Evolutionary conservation across 2,113 vertebrate genomes (phyloP).

Genomic region (Paramisgurnus dabryanus): DNA sequence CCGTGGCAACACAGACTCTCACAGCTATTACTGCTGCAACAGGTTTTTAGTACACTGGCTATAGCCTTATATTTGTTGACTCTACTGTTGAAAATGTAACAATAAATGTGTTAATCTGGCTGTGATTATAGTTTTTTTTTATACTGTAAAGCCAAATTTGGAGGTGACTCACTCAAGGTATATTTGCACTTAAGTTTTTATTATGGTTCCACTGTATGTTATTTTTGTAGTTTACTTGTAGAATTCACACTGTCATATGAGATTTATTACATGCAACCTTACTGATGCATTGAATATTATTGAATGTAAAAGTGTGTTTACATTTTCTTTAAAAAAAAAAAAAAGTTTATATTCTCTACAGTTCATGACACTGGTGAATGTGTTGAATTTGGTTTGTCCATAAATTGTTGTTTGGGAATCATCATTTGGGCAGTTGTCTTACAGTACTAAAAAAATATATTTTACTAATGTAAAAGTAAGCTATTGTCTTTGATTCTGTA

Average conservation of each 20-base stretch:
- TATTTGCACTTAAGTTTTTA: not conserved
- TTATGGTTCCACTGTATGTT: not conserved
- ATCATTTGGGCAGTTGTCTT: not conserved
- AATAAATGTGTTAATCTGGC: no score
- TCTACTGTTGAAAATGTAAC: no score
- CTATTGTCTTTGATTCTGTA: no score
- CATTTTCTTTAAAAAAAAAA: no score
- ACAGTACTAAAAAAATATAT: not conserved
- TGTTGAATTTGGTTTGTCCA: not conserved
- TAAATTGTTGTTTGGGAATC: not conserved
- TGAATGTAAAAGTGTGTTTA: not conserved
- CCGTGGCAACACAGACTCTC: conserved; percentile 77
- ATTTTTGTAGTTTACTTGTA: not conserved
- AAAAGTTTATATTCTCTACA: not conserved
- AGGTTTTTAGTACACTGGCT: conserved; percentile 63
- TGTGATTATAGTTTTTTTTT: not conserved
- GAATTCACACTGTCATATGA: conserved; percentile 5
- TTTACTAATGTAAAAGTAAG: not conserved
- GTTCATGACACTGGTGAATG: conserved; percentile 7
- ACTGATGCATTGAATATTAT: not conserved
- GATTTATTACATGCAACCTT: not conserved
- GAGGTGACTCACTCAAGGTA: not conserved
- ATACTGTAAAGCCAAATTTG: not conserved
- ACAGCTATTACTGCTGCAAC: conserved; percentile 65
- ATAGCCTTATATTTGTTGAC: not conserved